A percentile compares a stretch with the other conserved stretches of the same genome.
Conservation (phyloP, 1,140 invertebrate genomes). For the Druon quercuslanigerum region DNA sequence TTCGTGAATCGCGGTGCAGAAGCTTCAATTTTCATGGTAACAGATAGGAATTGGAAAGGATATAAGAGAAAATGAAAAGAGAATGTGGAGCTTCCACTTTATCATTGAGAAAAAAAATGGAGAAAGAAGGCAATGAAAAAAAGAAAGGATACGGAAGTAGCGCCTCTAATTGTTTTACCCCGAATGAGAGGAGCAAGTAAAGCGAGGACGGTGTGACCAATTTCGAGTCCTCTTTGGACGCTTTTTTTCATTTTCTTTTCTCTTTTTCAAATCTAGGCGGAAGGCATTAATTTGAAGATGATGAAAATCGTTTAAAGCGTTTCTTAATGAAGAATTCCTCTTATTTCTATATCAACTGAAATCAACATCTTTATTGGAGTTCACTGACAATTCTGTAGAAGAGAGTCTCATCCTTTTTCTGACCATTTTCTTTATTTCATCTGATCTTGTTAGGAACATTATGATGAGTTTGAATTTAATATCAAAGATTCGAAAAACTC, state of each 20-base stretch:
- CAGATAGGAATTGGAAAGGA: background rate
- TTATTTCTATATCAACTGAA: too few relatives aligned
- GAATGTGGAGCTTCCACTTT: background rate
- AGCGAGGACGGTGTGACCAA: background rate
- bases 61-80: background rate
- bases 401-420: too few relatives aligned
- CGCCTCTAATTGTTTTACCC: conserved; percentile 1
- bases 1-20: background rate
- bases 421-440: too few relatives aligned
- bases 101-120: too few relatives aligned
- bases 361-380: too few relatives aligned
- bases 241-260: background rate
- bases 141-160: background rate
- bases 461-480: too few relatives aligned
- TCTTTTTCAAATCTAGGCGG: background rate
- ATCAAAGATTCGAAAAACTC: too few relatives aligned
- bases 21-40: conserved; percentile 20
- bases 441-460: too few relatives aligned
- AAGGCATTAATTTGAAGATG: too few relatives aligned
- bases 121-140: background rate
- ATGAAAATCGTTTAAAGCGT: too few relatives aligned
- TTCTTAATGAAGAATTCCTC: too few relatives aligned
- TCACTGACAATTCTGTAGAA: too few relatives aligned
- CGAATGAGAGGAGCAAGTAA: background rate
- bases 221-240: background rate